Conservation (phyloP, 2,797 vertebrate genomes). For the Etheostoma nigrum region DNA sequence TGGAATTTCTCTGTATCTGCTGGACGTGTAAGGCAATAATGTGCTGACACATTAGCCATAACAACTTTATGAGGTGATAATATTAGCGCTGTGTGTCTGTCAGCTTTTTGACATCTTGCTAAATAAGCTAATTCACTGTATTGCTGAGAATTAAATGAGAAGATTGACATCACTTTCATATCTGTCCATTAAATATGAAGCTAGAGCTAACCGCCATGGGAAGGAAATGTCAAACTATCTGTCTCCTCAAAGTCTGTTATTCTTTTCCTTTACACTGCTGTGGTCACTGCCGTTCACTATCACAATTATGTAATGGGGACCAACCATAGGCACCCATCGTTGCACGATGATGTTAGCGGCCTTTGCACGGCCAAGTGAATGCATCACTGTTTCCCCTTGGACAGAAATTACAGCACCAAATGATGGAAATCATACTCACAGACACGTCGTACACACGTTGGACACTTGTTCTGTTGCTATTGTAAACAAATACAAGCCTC, state of each 20-base stretch:
- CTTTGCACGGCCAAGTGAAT: conserved; percentile 47
- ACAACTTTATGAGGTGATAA: conserved; percentile 4
- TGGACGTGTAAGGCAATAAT: neutral
- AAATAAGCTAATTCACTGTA: neutral
- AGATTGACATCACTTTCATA: neutral
- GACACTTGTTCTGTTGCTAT: conserved; percentile 52
- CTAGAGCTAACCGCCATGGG: neutral
- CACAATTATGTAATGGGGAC: conserved; percentile 55
- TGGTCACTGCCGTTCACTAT: conserved; percentile 59
- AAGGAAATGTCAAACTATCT: neutral
- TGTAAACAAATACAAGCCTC: conserved; percentile 52
- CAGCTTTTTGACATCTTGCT: neutral
- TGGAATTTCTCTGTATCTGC: neutral
- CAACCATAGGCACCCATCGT: conserved; percentile 40
- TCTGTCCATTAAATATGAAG: neutral
- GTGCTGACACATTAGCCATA: neutral
- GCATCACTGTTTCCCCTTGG: conserved; percentile 63
- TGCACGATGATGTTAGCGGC: conserved; percentile 44
- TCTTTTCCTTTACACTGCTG: conserved; percentile 18
- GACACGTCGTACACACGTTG: conserved; percentile 32
- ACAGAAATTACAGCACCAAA: conserved; percentile 59
- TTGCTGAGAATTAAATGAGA: neutral
- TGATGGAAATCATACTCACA: conserved; percentile 44
- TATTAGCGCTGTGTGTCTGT: neutral
- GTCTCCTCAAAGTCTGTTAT: conserved; percentile 34